A percentile compares a stretch with the other conserved stretches of the same genome.
Conservation (phyloP, 2,888 invertebrate species). For the Cybosia mesomella region DNA sequence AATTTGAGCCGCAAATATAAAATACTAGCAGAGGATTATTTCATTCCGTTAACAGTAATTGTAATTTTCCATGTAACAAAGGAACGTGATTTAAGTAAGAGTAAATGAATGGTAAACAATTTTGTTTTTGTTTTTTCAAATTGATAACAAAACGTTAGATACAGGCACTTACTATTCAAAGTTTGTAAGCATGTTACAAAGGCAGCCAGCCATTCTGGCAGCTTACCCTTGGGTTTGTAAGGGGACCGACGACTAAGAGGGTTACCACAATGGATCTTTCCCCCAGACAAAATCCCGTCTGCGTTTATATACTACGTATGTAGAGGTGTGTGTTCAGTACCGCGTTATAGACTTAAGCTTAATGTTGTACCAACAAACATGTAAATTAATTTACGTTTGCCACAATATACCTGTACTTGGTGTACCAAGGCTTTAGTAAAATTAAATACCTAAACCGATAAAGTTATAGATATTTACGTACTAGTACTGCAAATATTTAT, state of each 20-base stretch:
- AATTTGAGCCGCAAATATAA: constrained; percentile 23
- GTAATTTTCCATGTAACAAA: neutral
- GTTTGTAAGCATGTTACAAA: constrained; percentile 66
- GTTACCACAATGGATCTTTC: constrained; percentile 81
- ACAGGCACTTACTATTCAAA: constrained; percentile 57
- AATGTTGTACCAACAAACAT: constrained; percentile 19
- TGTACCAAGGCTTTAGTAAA: constrained; percentile 12
- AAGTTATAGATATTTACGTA: constrained; percentile 30
- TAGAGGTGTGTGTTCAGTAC: constrained; percentile 35
- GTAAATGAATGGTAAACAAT: neutral
- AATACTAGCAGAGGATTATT: constrained; percentile 17
- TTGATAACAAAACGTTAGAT: constrained; percentile 42
- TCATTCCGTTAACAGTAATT: constrained; percentile 10
- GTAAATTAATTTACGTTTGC: constrained; percentile 20
- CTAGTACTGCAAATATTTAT: constrained; percentile 32
- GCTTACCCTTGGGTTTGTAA: constrained; percentile 72
- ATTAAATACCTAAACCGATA: constrained; percentile 18
- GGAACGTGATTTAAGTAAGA: neutral
- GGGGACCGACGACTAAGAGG: constrained; percentile 75
- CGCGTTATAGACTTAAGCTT: constrained; percentile 25
- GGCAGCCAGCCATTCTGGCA: constrained; percentile 62
- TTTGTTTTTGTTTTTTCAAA: neutral
- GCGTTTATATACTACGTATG: constrained; percentile 37
- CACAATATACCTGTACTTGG: constrained; percentile 8
- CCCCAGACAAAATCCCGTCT: constrained; percentile 77